Conservation (phyloP, 2,113 vertebrate species). For the Centropristis striata region DNA sequence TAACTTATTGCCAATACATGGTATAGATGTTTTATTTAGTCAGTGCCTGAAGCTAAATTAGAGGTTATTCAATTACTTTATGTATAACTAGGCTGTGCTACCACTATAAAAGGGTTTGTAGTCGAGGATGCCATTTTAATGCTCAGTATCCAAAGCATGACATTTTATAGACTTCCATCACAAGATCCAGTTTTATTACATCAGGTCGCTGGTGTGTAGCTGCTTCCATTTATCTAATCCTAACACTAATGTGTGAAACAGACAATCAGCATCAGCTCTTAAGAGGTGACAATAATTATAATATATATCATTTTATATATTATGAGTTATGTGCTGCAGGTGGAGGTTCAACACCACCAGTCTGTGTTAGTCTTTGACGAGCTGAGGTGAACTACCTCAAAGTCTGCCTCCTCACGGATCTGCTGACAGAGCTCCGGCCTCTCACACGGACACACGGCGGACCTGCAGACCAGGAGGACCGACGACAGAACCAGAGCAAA, state of each 20-base stretch:
- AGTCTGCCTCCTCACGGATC: constrained; percentile 72
- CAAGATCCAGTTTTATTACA: neutral
- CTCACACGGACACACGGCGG: constrained; percentile 79
- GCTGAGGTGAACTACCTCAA: constrained; percentile 71
- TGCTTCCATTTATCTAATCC: no score
- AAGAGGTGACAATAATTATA: no score
- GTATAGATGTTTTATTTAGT: no score
- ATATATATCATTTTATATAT: no score
- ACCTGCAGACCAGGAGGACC: neutral
- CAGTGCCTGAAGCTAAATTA: no score
- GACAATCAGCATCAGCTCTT: no score
- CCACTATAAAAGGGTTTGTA: neutral
- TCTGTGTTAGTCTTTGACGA: neutral
- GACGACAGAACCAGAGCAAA: constrained; percentile 28
- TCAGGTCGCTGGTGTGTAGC: no score
- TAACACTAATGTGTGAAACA: no score
- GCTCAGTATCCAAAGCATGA: neutral
- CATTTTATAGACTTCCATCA: neutral
- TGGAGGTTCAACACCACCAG: neutral
- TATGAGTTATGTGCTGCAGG: neutral
- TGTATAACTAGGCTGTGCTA: no score
- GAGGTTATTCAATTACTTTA: no score
- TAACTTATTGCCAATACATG: neutral
- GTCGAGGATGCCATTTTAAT: neutral
- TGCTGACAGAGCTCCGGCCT: constrained; percentile 76